phyloP scores from a whole-genome alignment of 2,888 invertebrate genomes.

The Balanococcus diminutus region DNA sequence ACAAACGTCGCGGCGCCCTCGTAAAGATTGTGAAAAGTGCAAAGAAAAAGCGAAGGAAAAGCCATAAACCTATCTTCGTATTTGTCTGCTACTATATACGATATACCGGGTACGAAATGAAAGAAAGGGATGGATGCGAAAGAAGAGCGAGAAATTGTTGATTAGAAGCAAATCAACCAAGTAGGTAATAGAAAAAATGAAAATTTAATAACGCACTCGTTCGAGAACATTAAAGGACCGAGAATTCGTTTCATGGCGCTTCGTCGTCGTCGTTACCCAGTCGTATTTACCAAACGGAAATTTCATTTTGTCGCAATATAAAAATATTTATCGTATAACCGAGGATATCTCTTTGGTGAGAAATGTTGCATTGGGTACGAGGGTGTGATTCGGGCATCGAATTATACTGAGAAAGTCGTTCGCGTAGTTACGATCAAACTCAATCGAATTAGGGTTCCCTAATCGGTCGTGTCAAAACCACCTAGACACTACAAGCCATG shows the following conservation, averaged over 20 bases:
- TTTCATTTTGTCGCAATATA: slow-evolving; percentile 23
- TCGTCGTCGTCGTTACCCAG: not conserved
- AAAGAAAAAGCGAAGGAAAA: not conserved
- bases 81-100: slow-evolving; percentile 7
- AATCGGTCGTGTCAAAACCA: no score
- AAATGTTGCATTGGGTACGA: not conserved
- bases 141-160: slow-evolving; percentile 18
- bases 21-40: not conserved
- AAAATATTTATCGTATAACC: not conserved
- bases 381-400: not conserved
- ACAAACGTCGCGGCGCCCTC: slow-evolving; percentile 11
- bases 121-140: not conserved
- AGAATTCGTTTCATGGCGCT: not conserved
- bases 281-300: slow-evolving; percentile 1
- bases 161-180: slow-evolving; percentile 29
- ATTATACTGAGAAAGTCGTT: no score
- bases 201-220: slow-evolving; percentile 32
- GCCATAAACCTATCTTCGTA: slow-evolving; percentile 19
- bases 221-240: slow-evolving; percentile 15
- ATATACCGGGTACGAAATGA: not conserved
- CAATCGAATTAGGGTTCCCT: no score
- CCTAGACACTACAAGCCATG: no score
- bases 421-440: no score
- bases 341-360: not conserved
- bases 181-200: slow-evolving; percentile 36